Evolutionary conservation across 1,140 invertebrate species (phyloP).

Genomic region (Brachionus rubens): DNA sequence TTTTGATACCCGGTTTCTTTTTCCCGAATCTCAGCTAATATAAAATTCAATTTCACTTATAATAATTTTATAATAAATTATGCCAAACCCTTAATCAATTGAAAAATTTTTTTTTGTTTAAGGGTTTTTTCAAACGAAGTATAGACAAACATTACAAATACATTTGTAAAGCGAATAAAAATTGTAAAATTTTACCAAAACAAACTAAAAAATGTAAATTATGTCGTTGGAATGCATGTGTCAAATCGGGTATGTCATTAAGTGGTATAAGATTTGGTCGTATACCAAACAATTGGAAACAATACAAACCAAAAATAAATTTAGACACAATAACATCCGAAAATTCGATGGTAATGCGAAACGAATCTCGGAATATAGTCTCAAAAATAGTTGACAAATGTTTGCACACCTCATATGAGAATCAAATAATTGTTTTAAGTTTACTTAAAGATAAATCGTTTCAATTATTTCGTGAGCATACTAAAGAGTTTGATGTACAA

Average conservation of each 20-base stretch:
- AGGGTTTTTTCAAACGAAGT: no score
- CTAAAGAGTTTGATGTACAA: not conserved
- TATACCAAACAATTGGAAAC: not conserved
- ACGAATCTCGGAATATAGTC: not conserved
- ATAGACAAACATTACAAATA: no score
- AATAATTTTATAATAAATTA: no score
- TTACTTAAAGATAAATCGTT: constrained; percentile 14
- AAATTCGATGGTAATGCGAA: not conserved
- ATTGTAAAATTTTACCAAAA: constrained; percentile 57
- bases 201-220: constrained; percentile 59
- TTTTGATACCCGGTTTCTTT: no score
- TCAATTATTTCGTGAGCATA: not conserved
- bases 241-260: constrained; percentile 47
- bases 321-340: not conserved
- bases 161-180: no score
- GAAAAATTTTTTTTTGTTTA: no score
- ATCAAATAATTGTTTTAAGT: not conserved
- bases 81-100: no score
- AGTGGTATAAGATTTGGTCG: not conserved
- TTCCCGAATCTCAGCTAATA: no score
- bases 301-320: not conserved
- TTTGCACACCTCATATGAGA: no score
- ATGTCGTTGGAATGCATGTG: constrained; percentile 61
- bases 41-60: no score
- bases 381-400: no score